Base-by-base conservation (phyloP, 2,113 vertebrate genomes). In the Picathartes gymnocephalus region DNA sequence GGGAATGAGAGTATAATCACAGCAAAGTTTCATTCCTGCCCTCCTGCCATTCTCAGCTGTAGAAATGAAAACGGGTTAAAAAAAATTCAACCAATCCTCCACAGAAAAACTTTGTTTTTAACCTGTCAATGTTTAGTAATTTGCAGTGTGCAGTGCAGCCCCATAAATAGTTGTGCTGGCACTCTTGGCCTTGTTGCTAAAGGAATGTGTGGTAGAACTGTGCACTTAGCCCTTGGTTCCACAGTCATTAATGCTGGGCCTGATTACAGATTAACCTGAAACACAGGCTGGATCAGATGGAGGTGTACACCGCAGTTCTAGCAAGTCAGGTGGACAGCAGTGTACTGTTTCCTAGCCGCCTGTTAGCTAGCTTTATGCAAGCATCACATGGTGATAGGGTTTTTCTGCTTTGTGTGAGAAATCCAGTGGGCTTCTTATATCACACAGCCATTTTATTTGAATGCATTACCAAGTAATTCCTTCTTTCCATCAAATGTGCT, bases 231-330 rank as follows among this genome's bases (percentile, higher is more conserved):
- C 92, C 76, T 95, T 62, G 47, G 71, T 80, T 80, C 79, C 72
- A 1, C 45, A 92, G 86, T 94, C 79, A 78, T 95, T 94, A 93
- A 54, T 86, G 22, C 68, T 70, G 62, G 50, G 27, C 51, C 58
- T 88, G 88, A 92, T 90, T 95, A 95, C 80, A 94, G 76, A 93
- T 96, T 95, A 94, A 97, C 95, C 47, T 31, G 58, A 73, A 90
- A 57, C 39, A 73, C 4, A 3, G 85, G 81, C 74, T 70, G 45
- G 45, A 20, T 80, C 85, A 82, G 62, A 8, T 33, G 47, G 24
- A 89, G 51, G 47, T 22, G 31, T 15, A 54, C 39, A 13, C 51
- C 42, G 17, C 39, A 54, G 58, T 70, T 90, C 39, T 40, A 40
- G 56, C 15, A 88, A 50, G 50, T 73, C 14, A 70, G 47, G 45